Base-by-base conservation (phyloP, 2,113 vertebrate genomes). In the Grallaria varia region DNA sequence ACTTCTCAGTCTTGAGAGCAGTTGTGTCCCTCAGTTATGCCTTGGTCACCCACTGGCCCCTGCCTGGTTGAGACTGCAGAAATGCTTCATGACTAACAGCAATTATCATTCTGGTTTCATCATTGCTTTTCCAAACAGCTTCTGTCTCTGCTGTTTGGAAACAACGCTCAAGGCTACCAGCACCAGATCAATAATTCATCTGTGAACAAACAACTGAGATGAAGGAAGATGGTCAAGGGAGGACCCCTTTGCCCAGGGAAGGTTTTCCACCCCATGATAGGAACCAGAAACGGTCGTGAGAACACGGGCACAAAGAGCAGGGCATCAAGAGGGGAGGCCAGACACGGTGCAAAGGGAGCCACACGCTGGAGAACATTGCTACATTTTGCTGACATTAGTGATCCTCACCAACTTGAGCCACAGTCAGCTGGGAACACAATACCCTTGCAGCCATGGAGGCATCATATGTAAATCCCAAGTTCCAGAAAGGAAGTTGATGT, bases 121-220 rank as follows among this genome's bases (percentile, higher is more conserved):
- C 79, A 92, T 28, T 52, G 58, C 62, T 73, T 88, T 90, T 95
- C 58, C 72, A 94, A 93, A 67, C 52, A 49, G n/a, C 67, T 92
- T 86, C 91, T 92, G 86, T 67, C 79, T 95, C 62, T 64, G 24
- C 24, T 72, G 49, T 85, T 90, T 90, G 79, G 89, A 96, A 96
- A 95, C 71, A 87, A 35, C 24, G 85, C 91, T 92, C 74, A 90
- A 72, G 88, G 88, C 88, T 88, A 96, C 53, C 68, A 89, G 49
- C 28, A 94, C 39, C 88, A 95, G 82, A 92, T 82, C 85, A 93
- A 71, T 87, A 95, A 92, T 27, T 95, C 90, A 84, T 68, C 66
- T 68, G 52, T 52, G 52, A 93, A 92, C 56, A 88, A 87, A 93
- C 58, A 81, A 67, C 35, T 33, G 75, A 88, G 62, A 83, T 75